Evolutionary conservation across 2,888 invertebrate genomes (phyloP).

Genomic region (Cacoxenus indagator): DNA sequence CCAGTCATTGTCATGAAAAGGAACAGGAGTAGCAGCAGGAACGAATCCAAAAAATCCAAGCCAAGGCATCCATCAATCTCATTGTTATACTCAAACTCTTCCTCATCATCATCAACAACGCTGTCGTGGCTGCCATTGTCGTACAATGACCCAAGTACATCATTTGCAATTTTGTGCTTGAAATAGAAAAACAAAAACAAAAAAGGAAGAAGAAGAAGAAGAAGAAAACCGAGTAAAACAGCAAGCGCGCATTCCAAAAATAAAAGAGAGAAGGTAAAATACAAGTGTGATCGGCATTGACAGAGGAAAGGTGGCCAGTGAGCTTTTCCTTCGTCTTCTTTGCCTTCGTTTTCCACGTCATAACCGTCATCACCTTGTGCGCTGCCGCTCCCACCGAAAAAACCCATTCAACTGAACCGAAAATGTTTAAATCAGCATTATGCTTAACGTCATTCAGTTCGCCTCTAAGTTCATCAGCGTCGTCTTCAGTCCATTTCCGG

Average conservation of each 20-base stretch:
- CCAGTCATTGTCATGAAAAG: too few species aligned
- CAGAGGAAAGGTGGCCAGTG: not conserved
- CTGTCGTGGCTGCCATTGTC: not conserved
- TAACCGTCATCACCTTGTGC: not conserved
- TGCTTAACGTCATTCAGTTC: constrained; percentile 18
- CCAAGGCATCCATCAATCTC: too few species aligned
- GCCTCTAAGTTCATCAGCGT: constrained; percentile 17
- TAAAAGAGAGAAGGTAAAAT: not conserved
- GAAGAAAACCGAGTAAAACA: too few species aligned
- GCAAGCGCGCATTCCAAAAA: too few species aligned
- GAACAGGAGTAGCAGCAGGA: too few species aligned
- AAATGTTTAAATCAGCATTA: constrained; percentile 20
- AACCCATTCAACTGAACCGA: constrained; percentile 15
- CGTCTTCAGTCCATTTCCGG: constrained; percentile 2
- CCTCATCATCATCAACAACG: constrained; percentile 3
- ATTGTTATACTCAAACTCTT: not conserved
- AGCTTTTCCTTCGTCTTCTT: constrained; percentile 17
- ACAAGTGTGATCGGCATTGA: not conserved
- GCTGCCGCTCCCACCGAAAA: constrained; percentile 9
- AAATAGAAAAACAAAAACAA: constrained; percentile 1
- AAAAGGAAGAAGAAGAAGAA: not conserved
- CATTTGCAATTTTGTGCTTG: constrained; percentile 23
- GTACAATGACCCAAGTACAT: constrained; percentile 23
- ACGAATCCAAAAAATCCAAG: too few species aligned
- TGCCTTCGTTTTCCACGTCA: not conserved